These are phyloP conservation scores for Addax nasomaculatus DNA, from an alignment of 2,113 vertebrate species.

Conservation along the genomic window DNA sequence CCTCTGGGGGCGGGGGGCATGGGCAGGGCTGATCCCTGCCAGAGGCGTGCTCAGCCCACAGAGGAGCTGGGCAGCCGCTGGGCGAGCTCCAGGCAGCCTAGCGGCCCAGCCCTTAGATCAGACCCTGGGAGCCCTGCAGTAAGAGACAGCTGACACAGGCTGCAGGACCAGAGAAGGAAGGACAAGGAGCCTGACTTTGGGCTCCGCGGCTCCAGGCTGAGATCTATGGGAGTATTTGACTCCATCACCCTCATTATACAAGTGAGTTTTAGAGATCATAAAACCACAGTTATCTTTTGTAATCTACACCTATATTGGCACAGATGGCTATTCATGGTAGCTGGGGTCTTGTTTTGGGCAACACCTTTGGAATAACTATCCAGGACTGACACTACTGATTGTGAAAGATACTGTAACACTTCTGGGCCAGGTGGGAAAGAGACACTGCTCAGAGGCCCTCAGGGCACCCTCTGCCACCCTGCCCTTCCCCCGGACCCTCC, in stretches of 20 bases:
- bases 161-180: accelerated
- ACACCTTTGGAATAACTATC: background rate
- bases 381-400: background rate
- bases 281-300: background rate
- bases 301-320: background rate
- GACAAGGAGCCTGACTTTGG: background rate
- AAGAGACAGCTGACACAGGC: background rate
- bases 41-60: background rate
- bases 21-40: background rate
- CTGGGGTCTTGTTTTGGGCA: background rate
- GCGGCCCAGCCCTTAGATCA: background rate
- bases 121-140: background rate
- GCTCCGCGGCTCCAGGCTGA: background rate
- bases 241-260: background rate
- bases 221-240: background rate
- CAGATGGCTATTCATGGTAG: background rate
- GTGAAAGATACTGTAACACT: background rate
- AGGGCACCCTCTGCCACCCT: background rate
- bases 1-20: conserved; percentile 31
- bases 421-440: background rate
- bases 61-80: background rate
- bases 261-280: background rate
- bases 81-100: background rate
- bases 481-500: background rate
- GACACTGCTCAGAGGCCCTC: background rate